These are phyloP conservation scores for Rattus norvegicus DNA, from an alignment of 2,113 vertebrate species.

Conservation along the genomic window DNA sequence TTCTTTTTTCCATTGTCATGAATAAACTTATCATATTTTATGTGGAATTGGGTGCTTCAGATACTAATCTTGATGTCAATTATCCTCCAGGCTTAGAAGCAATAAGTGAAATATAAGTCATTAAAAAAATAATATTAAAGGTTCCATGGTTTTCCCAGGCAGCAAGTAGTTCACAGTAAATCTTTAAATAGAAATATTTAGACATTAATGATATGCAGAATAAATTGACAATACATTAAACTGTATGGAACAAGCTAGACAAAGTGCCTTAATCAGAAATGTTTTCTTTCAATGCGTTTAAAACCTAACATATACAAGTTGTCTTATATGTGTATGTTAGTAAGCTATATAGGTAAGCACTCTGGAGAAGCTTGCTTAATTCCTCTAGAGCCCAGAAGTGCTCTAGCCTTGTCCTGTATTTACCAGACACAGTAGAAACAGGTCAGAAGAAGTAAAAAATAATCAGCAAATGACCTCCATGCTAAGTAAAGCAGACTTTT, in stretches of 20 bases:
- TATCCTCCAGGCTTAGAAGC: neutral
- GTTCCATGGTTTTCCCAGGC: slow-evolving; percentile 31
- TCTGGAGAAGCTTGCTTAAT: slow-evolving; percentile 30
- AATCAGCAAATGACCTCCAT: neutral
- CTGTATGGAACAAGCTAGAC: neutral
- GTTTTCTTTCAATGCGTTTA: slow-evolving; percentile 45
- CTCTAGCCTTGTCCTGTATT: slow-evolving; percentile 41
- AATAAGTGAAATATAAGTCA: neutral
- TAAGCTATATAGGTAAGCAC: neutral
- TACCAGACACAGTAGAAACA: slow-evolving; percentile 13
- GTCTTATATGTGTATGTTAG: neutral
- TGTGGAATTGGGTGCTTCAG: neutral
- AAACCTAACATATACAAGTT: slow-evolving; percentile 49
- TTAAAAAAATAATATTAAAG: slow-evolving; percentile 31
- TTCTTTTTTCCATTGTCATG: neutral
- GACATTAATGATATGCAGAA: neutral
- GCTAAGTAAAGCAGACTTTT: slow-evolving; percentile 19
- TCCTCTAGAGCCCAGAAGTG: neutral
- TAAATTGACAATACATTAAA: neutral
- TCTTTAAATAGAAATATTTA: neutral
- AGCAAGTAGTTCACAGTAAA: neutral
- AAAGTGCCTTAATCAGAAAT: neutral
- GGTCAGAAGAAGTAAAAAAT: neutral
- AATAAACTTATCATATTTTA: slow-evolving; percentile 13
- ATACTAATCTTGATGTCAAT: neutral